Conservation (phyloP, 35 echinoderm and acorn worm species). For the Acanthaster planci region DNA sequence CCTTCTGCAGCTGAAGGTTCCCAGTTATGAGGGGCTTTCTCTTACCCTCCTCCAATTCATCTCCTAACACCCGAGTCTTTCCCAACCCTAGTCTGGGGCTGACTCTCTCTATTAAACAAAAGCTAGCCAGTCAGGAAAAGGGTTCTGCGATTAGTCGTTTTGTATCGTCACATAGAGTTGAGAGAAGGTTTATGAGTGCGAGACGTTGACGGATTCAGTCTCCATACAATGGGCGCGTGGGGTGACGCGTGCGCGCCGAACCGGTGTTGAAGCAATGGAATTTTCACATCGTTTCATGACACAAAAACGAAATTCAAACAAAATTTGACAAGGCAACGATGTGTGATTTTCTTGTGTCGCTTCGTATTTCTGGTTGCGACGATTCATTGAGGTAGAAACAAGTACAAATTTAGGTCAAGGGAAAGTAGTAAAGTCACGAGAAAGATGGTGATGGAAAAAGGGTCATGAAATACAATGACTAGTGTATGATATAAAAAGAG, state of each 20-base stretch:
- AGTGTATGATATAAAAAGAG: too few relatives aligned
- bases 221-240: neutral
- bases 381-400: too few relatives aligned
- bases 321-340: neutral
- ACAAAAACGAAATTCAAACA: neutral
- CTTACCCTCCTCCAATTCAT: too few relatives aligned
- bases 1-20: too few relatives aligned
- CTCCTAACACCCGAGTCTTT: neutral
- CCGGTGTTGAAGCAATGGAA: constrained; percentile 20
- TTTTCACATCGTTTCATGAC: constrained; percentile 19
- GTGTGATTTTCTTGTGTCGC: neutral
- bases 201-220: neutral
- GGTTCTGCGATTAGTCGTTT: neutral
- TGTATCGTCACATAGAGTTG: neutral
- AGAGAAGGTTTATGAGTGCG: neutral
- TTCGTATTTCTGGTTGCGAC: too few relatives aligned
- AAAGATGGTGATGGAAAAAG: too few relatives aligned
- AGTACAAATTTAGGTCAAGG: too few relatives aligned
- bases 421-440: too few relatives aligned
- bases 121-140: neutral
- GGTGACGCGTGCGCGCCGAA: neutral
- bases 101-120: neutral
- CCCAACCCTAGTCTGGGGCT: neutral
- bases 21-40: too few relatives aligned
- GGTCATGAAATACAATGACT: too few relatives aligned